Conservation (phyloP, 2,888 invertebrate species). For the Parapristionchus giblindavisi region DNA sequence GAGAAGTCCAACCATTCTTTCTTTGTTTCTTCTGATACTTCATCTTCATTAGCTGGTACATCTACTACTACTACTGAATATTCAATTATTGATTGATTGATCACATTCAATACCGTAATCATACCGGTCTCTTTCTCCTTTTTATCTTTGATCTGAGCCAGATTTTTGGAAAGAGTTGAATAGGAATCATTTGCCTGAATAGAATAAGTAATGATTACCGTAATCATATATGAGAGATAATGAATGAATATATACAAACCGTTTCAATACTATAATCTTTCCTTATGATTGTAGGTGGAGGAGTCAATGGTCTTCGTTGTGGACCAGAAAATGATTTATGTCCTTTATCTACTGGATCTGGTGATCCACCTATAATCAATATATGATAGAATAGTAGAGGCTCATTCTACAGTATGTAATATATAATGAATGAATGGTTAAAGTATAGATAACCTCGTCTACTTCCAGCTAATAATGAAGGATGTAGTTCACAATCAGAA, state of each 20-base stretch:
- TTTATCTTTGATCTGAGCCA: constrained; percentile 41
- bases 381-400: background rate
- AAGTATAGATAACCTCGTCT: constrained; percentile 39
- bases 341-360: constrained; percentile 34
- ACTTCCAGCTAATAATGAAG: constrained; percentile 48
- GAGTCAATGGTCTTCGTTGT: background rate
- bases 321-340: constrained; percentile 12
- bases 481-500: constrained; percentile 57
- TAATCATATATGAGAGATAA: background rate
- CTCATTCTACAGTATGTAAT: background rate
- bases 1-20: constrained; percentile 33
- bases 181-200: constrained; percentile 59
- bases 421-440: background rate
- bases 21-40: constrained; percentile 23
- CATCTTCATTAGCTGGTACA: background rate
- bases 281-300: constrained; percentile 27
- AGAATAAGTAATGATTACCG: background rate
- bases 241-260: background rate
- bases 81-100: background rate
- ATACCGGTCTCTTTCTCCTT: constrained; percentile 39
- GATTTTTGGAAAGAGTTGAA: constrained; percentile 60
- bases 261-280: constrained; percentile 37
- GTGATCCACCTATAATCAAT: constrained; percentile 16
- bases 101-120: background rate
- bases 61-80: constrained; percentile 4